Evolutionary conservation across 1,140 invertebrate genomes (phyloP).

Genomic region (Chironomus striatipennis): DNA sequence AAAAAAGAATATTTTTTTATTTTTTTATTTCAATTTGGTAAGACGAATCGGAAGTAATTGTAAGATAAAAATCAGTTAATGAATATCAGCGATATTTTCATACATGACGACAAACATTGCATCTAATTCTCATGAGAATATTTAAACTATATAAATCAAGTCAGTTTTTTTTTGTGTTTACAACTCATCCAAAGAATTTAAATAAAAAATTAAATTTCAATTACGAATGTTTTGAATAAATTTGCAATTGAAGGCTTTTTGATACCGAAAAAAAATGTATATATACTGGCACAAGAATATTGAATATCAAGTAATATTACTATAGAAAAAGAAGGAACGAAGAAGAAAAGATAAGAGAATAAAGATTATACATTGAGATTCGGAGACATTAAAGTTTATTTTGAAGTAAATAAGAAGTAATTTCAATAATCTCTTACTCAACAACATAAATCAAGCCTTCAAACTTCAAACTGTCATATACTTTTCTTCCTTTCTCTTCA

Average conservation of each 20-base stretch:
- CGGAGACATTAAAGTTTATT: slow-evolving; percentile 5
- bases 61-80: neutral
- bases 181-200: neutral
- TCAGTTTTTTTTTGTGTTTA: neutral
- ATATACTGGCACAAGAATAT: neutral
- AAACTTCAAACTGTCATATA: slow-evolving; percentile 21
- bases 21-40: neutral
- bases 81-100: neutral
- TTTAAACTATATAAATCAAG: neutral
- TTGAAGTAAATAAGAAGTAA: neutral
- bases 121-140: slow-evolving; percentile 1
- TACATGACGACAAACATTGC: neutral
- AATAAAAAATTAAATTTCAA: slow-evolving; percentile 24
- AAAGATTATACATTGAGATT: neutral
- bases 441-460: slow-evolving; percentile 22
- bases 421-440: neutral
- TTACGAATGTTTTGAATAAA: slow-evolving; percentile 20
- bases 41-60: neutral
- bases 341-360: neutral
- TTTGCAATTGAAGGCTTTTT: neutral
- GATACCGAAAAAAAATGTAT: neutral
- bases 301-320: neutral
- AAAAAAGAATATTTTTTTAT: neutral
- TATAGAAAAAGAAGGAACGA: too few species aligned
- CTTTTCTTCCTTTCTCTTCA: neutral